These are phyloP conservation scores for Busseola fusca DNA, from an alignment of 2,888 invertebrate genomes.

Conservation along the genomic window DNA sequence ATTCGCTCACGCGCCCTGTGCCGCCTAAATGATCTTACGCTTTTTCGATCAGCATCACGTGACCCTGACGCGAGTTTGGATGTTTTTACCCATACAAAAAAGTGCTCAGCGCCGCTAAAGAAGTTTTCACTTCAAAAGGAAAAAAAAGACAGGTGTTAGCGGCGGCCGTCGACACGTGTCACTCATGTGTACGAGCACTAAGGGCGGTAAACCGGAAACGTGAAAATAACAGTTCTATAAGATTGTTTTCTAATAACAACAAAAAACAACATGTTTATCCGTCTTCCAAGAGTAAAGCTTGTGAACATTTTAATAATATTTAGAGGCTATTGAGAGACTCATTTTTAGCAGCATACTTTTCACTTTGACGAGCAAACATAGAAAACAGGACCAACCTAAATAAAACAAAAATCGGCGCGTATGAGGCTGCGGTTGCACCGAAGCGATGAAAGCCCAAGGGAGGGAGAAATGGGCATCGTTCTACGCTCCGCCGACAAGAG, in stretches of 20 bases:
- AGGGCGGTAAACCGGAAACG: neutral
- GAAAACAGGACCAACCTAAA: slow-evolving; percentile 2
- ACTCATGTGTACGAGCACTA: too few relatives aligned
- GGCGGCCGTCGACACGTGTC: too few relatives aligned
- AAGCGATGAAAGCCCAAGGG: slow-evolving; percentile 8
- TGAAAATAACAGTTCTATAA: neutral
- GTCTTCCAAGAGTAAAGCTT: neutral
- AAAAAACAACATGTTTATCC: neutral
- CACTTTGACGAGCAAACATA: slow-evolving; percentile 1
- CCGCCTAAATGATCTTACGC: too few relatives aligned
- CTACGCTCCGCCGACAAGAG: slow-evolving; percentile 26
- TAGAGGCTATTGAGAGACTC: neutral
- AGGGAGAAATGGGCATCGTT: slow-evolving; percentile 24
- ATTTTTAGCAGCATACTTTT: neutral
- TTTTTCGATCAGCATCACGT: too few relatives aligned
- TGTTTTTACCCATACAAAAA: too few relatives aligned
- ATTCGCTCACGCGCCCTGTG: too few relatives aligned
- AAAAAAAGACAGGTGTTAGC: too few relatives aligned
- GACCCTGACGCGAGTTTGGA: too few relatives aligned
- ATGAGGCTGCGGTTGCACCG: slow-evolving; percentile 5
- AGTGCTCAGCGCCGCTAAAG: too few relatives aligned
- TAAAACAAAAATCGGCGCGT: slow-evolving; percentile 2
- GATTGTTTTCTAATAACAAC: neutral
- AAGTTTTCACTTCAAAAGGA: too few relatives aligned
- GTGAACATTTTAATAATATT: neutral